A percentile compares a stretch with the other conserved stretches of the same genome.
phyloP scores from a whole-genome alignment of 2,888 invertebrate species.

The Lordiphosa andalusiaca region DNA sequence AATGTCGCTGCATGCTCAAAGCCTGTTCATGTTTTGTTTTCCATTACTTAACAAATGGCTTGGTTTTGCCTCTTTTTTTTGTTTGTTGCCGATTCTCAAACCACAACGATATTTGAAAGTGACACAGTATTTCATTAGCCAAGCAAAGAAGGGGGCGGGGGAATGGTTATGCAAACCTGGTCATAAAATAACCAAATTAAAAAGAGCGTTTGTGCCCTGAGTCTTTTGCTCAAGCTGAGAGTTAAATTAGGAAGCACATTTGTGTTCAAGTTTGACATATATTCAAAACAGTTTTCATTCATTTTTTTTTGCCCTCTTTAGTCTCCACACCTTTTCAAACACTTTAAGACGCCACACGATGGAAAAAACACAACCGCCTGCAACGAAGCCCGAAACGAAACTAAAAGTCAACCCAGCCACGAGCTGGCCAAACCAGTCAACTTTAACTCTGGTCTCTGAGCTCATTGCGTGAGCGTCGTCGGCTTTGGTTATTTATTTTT shows the following conservation, averaged over 20 bases:
- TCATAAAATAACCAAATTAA: neutral
- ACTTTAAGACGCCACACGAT: slow-evolving; percentile 22
- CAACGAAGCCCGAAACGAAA: slow-evolving; percentile 62
- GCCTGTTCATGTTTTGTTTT: slow-evolving; percentile 5
- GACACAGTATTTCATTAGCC: slow-evolving; percentile 24
- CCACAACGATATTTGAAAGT: slow-evolving; percentile 7
- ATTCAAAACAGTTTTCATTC: slow-evolving; percentile 22
- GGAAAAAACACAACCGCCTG: slow-evolving; percentile 46
- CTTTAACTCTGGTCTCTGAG: slow-evolving; percentile 4
- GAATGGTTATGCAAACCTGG: slow-evolving; percentile 38
- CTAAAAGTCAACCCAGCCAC: slow-evolving; percentile 60
- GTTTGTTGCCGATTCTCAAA: slow-evolving; percentile 6
- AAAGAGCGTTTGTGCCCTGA: slow-evolving; percentile 62
- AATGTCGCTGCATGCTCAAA: too few species aligned
- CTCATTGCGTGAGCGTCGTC: slow-evolving; percentile 23
- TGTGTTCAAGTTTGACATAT: slow-evolving; percentile 17
- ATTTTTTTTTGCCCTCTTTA: slow-evolving; percentile 21
- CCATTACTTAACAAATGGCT: slow-evolving; percentile 32
- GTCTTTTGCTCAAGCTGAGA: slow-evolving; percentile 41
- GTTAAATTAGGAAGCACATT: neutral
- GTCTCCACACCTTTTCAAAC: slow-evolving; percentile 24
- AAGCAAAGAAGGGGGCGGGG: slow-evolving; percentile 5
- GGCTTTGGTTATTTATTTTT: slow-evolving; percentile 15
- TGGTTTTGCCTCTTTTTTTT: slow-evolving; percentile 19
- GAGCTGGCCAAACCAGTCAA: slow-evolving; percentile 7